Base-by-base conservation (phyloP, 1,140 invertebrate genomes). In the Scaptomyza hsui region DNA sequence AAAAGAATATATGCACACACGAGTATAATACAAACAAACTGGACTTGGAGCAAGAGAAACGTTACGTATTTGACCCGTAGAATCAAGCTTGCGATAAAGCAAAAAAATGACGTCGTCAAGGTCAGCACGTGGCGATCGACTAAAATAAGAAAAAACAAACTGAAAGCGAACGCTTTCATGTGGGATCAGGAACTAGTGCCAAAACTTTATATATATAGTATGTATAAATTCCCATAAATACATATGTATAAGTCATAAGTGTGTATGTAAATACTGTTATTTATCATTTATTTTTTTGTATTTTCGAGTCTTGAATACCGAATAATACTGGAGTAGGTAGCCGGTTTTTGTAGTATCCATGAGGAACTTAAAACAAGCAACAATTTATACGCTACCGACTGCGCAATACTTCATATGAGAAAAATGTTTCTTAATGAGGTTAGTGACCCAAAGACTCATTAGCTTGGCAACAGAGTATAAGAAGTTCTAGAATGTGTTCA, bases 91-190 rank as follows among this genome's bases (percentile, higher is more conserved):
- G 72, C 75, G 79, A 83, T 83, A 75, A 71, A 68, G 79, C 6
- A 24, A 83, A 82, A 78, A 78, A 78, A 61, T 83, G 80, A 75
- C 79, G 70, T 83, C 42, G 72, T 48, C 79, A 83, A 83, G 79
- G 79, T 69, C 79, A 75, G 67, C 80, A 82, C 71, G 67, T 72
- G 79, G 48, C 41, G 45, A 57, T 62, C 32, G 39, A 35, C 26
- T 68, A 49, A 19, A 16, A 55, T 29, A 29, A 62, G 29, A 35
- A 13, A 47, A 47, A 55, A 26, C 15, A 21, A 48, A 35, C 41
- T n/a, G 32, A 37, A 37, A 37, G 32, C 32, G 10, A 37, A 37
- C 32, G 5, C 9, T 29, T 42, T 67, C 59, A 35, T 59, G 37
- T 12, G 19, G 32, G 44, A 57, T 57, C 62, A 65, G 21, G 53